Percentiles rank a stretch among this genome's conserved stretches.
Evolutionary conservation across 2,888 invertebrate genomes (phyloP).

Genomic region (Eupithecia dodoneata): DNA sequence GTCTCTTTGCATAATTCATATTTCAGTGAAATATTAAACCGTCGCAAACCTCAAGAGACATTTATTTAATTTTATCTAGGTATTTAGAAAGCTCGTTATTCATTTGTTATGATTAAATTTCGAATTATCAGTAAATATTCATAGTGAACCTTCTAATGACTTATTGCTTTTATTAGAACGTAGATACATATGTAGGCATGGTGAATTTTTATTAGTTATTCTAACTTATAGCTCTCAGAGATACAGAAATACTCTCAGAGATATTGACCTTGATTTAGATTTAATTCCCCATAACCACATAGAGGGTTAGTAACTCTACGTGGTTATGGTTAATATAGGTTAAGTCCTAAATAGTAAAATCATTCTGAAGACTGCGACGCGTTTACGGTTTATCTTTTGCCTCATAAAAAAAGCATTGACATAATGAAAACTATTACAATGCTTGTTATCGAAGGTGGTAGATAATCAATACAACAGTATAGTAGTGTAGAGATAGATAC

Average conservation of each 20-base stretch:
- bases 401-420: not conserved
- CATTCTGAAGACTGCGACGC: not conserved
- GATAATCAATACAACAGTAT: not conserved
- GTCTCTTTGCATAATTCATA: not conserved
- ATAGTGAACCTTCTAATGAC: not conserved
- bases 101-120: not conserved
- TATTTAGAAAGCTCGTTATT: not conserved
- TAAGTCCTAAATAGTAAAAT: not conserved
- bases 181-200: not conserved
- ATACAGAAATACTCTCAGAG: not conserved
- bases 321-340: not conserved
- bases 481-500: not conserved
- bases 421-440: not conserved
- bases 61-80: not conserved
- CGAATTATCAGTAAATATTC: not conserved
- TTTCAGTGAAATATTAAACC: not conserved
- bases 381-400: not conserved
- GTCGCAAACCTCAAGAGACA: not conserved
- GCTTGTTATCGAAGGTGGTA: not conserved
- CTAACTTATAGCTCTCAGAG: not conserved
- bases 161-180: not conserved
- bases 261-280: not conserved
- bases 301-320: not conserved
- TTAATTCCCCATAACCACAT: not conserved
- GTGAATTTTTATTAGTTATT: not conserved